These are phyloP conservation scores for Tineola bisselliella DNA, from an alignment of 2,888 invertebrate species.

Conservation along the genomic window DNA sequence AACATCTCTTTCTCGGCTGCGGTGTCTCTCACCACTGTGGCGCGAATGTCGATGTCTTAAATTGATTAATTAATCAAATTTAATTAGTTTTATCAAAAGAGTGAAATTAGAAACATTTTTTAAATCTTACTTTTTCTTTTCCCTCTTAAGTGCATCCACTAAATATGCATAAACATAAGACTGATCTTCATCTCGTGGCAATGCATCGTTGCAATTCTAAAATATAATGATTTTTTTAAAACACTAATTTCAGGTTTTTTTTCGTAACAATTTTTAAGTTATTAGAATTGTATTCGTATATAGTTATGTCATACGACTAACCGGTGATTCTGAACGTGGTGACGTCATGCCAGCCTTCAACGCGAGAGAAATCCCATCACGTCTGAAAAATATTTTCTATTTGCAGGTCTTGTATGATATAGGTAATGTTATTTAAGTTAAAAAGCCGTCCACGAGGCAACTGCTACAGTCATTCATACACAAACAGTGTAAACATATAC, in stretches of 20 bases:
- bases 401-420: too few relatives aligned
- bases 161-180: slow-evolving; percentile 51
- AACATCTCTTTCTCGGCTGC: slow-evolving; percentile 14
- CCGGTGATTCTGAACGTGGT: slow-evolving; percentile 41
- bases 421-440: too few relatives aligned
- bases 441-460: too few relatives aligned
- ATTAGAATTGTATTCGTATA: too few relatives aligned
- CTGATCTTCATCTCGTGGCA: slow-evolving; percentile 34
- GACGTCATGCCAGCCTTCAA: slow-evolving; percentile 49
- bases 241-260: too few relatives aligned
- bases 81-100: too few relatives aligned
- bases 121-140: slow-evolving; percentile 46
- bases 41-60: slow-evolving; percentile 37
- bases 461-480: too few relatives aligned
- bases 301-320: neutral
- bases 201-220: slow-evolving; percentile 30
- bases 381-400: slow-evolving; percentile 26
- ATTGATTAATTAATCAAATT: neutral
- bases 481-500: too few relatives aligned
- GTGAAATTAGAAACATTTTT: too few relatives aligned
- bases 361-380: slow-evolving; percentile 45
- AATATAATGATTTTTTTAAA: neutral
- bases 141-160: slow-evolving; percentile 53
- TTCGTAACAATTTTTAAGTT: too few relatives aligned
- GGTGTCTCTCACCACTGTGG: slow-evolving; percentile 29